A percentile compares a stretch with the other conserved stretches of the same genome.
Evolutionary conservation across 2,113 vertebrate species (phyloP).

Genomic region (Chitala chitala): DNA sequence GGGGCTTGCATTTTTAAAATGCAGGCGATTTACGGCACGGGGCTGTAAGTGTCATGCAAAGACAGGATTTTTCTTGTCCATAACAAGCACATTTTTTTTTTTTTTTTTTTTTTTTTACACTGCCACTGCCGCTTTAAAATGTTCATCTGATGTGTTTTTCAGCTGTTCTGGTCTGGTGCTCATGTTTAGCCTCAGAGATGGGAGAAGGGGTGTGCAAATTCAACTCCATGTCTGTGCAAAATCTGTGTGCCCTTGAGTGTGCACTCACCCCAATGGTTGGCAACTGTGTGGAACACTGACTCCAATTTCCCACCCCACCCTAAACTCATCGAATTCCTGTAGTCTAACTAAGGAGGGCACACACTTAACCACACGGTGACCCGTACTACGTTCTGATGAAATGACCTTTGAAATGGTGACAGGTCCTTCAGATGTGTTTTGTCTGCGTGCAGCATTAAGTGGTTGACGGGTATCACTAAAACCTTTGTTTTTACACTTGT

Average conservation of each 20-base stretch:
- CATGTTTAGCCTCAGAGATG: not conserved
- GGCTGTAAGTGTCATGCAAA: not conserved
- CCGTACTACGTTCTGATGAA: not conserved
- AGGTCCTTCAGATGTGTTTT: not conserved
- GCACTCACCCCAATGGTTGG: not conserved
- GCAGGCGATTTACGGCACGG: not conserved
- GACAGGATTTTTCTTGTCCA: not conserved
- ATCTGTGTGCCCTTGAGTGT: too few relatives aligned
- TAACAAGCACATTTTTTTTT: not conserved
- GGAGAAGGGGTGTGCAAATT: not conserved
- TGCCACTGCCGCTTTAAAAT: not conserved
- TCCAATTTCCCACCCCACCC: not conserved
- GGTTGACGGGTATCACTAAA: not conserved
- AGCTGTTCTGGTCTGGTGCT: not conserved
- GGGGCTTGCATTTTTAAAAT: not conserved
- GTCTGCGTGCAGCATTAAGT: not conserved
- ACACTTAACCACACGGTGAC: too few relatives aligned
- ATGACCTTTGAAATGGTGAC: not conserved
- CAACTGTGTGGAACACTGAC: not conserved
- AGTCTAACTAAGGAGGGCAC: not conserved
- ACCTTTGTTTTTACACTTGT: not conserved
- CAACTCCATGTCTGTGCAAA: not conserved
- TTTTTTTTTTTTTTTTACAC: not conserved
- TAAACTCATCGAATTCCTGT: not conserved
- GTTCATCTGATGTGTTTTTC: constrained; percentile 9